phyloP scores from a whole-genome alignment of 2,113 vertebrate genomes.

The Rafetus swinhoei region DNA sequence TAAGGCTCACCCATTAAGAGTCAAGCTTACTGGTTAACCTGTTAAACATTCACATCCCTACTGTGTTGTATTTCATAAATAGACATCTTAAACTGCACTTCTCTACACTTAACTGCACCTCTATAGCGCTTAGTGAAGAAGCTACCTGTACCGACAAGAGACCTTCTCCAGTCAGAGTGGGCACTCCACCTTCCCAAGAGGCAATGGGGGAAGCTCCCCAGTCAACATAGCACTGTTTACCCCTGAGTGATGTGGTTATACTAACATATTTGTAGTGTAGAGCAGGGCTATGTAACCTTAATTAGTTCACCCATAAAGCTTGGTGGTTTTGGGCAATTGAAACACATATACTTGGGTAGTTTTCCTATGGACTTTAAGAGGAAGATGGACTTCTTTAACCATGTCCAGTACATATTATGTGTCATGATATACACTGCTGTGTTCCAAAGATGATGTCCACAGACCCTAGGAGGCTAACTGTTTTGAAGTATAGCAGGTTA shows the following conservation, averaged over 20 bases:
- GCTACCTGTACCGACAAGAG: background rate
- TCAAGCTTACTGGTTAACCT: too few species aligned
- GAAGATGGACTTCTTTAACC: background rate
- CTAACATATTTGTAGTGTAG: background rate
- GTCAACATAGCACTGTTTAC: background rate
- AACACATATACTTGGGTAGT: fast-evolving
- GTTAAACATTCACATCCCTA: too few species aligned
- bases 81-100: background rate
- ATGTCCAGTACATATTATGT: background rate
- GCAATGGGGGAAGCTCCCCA: background rate
- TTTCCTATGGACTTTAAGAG: background rate
- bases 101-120: background rate
- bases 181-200: background rate
- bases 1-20: too few species aligned
- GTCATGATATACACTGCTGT: background rate
- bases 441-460: background rate
- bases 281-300: background rate
- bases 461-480: background rate
- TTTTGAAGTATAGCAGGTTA: fast-evolving
- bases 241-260: background rate
- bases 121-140: background rate
- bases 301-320: background rate
- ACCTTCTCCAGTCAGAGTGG: background rate
- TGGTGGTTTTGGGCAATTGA: background rate
- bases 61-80: slow-evolving; percentile 3